phyloP scores from a whole-genome alignment of 2,888 invertebrate species.

The Agrochola lota region DNA sequence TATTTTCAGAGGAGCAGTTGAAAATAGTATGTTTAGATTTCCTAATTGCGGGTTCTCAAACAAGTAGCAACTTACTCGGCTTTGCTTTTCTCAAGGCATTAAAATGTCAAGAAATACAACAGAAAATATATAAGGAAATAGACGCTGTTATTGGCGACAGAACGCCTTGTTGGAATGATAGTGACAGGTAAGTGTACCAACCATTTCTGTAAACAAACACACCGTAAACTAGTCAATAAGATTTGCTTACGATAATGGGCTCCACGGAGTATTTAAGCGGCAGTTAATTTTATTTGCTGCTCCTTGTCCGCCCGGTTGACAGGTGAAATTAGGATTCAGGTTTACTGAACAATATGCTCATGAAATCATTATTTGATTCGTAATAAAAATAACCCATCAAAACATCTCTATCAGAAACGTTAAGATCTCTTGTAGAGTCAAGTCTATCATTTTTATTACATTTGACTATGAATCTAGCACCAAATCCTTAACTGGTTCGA shows the following conservation, averaged over 20 bases:
- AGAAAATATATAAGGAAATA: conserved; percentile 91
- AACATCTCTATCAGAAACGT: not conserved
- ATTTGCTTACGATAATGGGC: not conserved
- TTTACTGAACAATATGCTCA: not conserved
- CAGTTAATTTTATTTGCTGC: not conserved
- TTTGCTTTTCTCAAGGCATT: conserved; percentile 91
- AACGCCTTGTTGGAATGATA: conserved; percentile 81
- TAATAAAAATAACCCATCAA: not conserved
- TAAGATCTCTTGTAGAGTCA: not conserved
- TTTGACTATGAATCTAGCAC: not conserved
- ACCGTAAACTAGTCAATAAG: not conserved
- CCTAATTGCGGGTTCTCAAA: conserved; percentile 93
- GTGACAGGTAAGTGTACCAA: conserved; percentile 72
- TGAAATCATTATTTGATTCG: not conserved
- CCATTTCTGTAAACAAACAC: not conserved
- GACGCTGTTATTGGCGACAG: conserved; percentile 87
- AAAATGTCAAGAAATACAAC: conserved; percentile 90
- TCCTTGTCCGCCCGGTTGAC: not conserved
- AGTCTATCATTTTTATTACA: not conserved
- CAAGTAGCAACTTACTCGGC: conserved; percentile 92
- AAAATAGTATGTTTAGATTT: conserved; percentile 91
- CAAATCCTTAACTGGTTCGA: not conserved
- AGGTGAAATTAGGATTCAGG: not conserved
- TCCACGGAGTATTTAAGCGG: not conserved
- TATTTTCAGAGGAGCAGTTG: conserved; percentile 83